Evolutionary conservation across 2,797 vertebrate genomes (phyloP), one percentile per base, ranked within the genome.

Genomic region (Cyprinella venusta): DNA sequence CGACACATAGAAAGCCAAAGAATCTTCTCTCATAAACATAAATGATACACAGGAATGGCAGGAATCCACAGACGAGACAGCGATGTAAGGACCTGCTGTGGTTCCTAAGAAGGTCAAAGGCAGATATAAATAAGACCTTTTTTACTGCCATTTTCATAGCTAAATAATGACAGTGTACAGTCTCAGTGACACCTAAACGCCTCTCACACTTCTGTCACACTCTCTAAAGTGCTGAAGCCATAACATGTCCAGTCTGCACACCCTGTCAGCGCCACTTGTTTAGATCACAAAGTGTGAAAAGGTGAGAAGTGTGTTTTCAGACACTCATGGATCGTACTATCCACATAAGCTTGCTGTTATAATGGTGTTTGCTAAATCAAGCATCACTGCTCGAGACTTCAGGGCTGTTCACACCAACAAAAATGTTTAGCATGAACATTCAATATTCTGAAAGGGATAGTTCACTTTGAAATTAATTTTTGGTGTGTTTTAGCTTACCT

Each of bases 41-140:
- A 59, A 76, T 33, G 40, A 68, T 33, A n/a, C 71, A 40, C 21
- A 81, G 30, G 61, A 79, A 84, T 40, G 54, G 33, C 40, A 76
- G 21, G 71, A 75, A 70, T 76, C 40, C 52, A 72, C n/a, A 67
- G 42, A 52, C 15, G 45, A 33, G 33, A 71, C 36, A 61, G 54
- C 3, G 12, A 72, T 54, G 6, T 42, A 74, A 21, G 33, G 40
- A 50, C 69, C 56, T 36, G 56, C 56, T 64, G 69, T 24, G 70
- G 50, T 74, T 81, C 21, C 18, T 24, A 76, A 78, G 71, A 86
- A 84, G 79, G 76, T 76, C 83, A 83, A 80, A 78, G 15, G 36
- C 81, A 74, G 63, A 78, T 70, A 87, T 87, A 79, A 70, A 84
- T 64, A 12, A 79, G 48, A 54, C 64, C 71, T 72, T 75, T 40